These are phyloP conservation scores for Harpagus bidentatus DNA, from an alignment of 2,113 vertebrate genomes.

Conservation along the genomic window DNA sequence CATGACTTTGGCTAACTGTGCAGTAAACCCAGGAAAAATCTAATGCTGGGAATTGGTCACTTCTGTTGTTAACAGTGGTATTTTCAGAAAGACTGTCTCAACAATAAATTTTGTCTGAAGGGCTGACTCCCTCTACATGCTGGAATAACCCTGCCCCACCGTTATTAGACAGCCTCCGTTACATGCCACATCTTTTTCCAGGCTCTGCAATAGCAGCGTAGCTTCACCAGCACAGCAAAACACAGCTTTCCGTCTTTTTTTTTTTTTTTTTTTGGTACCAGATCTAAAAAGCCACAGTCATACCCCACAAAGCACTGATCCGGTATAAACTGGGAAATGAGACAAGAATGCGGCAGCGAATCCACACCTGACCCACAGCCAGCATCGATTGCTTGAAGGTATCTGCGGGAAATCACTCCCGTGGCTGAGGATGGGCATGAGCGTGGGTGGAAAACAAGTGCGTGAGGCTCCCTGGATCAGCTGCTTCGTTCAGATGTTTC, in stretches of 20 bases:
- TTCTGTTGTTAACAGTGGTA: not conserved
- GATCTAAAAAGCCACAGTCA: not conserved
- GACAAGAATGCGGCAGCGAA: not conserved
- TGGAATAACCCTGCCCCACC: not conserved
- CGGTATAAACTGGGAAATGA: not conserved
- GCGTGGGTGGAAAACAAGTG: rapidly evolving
- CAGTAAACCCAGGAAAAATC: not conserved
- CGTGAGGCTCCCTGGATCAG: not conserved
- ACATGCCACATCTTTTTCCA: not conserved
- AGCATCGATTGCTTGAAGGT: not conserved
- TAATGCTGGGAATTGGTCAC: no score
- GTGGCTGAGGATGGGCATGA: rapidly evolving
- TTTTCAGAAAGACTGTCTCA: not conserved
- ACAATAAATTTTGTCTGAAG: not conserved
- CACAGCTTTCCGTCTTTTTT: not conserved
- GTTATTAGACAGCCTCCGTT: no score
- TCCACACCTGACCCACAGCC: not conserved
- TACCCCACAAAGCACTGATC: not conserved
- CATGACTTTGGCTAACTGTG: not conserved
- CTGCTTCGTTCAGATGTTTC: not conserved
- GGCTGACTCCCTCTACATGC: not conserved
- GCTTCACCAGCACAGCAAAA: not conserved
- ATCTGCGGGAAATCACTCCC: not conserved
- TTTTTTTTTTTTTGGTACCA: not conserved
- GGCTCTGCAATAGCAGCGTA: not conserved